A percentile compares a stretch with the other conserved stretches of the same genome.
phyloP scores from a whole-genome alignment of 1,140 invertebrate genomes.

The Drosophila arizonae region DNA sequence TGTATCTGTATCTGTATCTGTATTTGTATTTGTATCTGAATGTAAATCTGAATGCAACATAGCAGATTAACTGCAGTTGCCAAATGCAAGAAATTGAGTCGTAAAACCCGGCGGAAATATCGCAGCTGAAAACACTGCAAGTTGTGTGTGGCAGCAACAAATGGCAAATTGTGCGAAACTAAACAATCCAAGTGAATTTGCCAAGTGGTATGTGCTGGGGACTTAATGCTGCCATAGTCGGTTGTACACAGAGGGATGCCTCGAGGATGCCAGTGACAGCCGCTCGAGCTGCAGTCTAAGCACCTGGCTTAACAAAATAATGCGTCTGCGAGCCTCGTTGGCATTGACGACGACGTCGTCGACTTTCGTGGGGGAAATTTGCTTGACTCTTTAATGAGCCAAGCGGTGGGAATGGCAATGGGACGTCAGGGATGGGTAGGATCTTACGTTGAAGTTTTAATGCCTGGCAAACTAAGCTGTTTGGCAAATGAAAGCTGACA shows the following conservation, averaged over 20 bases:
- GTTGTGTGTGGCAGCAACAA: conserved; percentile 25
- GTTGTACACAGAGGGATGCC: background rate
- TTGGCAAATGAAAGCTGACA: conserved; percentile 43
- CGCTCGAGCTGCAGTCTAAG: conserved; percentile 11
- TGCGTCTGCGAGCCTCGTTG: conserved; percentile 37
- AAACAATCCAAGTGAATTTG: conserved; percentile 3
- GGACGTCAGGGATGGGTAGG: background rate
- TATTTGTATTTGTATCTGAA: background rate
- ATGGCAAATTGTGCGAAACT: conserved; percentile 1
- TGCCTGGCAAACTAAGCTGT: conserved; percentile 25
- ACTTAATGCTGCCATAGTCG: conserved; percentile 1
- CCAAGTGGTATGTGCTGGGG: conserved; percentile 6
- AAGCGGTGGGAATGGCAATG: conserved; percentile 14
- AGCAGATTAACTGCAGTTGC: too few relatives aligned
- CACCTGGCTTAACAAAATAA: conserved; percentile 25
- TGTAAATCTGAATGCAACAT: background rate
- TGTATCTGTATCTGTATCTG: background rate
- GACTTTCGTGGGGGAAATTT: conserved; percentile 61
- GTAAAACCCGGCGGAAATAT: conserved; percentile 4
- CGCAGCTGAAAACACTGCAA: conserved; percentile 13
- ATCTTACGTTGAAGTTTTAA: background rate
- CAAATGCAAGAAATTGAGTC: background rate
- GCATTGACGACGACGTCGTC: conserved; percentile 33
- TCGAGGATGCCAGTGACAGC: conserved; percentile 9
- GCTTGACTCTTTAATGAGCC: conserved; percentile 72